Evolutionary conservation across 2,888 invertebrate genomes (phyloP).

Genomic region (Amiota communis): DNA sequence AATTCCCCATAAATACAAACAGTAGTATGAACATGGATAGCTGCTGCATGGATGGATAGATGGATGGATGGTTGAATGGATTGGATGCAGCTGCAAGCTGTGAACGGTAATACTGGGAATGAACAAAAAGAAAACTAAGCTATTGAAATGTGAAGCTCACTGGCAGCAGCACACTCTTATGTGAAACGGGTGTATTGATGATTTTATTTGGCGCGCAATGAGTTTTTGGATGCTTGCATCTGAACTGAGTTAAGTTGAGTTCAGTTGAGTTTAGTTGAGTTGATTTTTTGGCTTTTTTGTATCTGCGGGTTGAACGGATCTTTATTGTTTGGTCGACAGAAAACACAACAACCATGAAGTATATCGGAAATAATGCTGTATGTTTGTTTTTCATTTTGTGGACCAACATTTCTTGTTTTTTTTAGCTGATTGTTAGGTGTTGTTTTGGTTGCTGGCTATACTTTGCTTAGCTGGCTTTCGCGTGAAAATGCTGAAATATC

Average conservation of each 20-base stretch:
- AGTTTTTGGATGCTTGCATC: slow-evolving; percentile 13
- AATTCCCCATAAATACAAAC: too few species aligned
- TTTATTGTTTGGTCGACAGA: slow-evolving; percentile 23
- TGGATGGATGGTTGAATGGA: too few species aligned
- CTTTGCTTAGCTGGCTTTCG: slow-evolving; percentile 2
- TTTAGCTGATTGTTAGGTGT: neutral
- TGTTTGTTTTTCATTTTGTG: neutral
- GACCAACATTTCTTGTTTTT: neutral
- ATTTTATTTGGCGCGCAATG: slow-evolving; percentile 27
- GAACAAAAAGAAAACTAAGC: too few species aligned
- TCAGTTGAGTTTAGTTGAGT: neutral
- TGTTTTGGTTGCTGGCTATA: neutral
- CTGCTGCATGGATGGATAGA: too few species aligned
- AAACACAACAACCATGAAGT: slow-evolving; percentile 3
- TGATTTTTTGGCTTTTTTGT: neutral
- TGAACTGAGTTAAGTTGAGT: too few species aligned
- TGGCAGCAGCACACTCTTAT: too few species aligned
- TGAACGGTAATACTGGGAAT: too few species aligned
- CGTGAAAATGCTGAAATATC: slow-evolving; percentile 19
- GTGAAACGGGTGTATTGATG: neutral
- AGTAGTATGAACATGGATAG: too few species aligned
- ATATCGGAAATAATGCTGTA: slow-evolving; percentile 5
- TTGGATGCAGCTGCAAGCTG: too few species aligned
- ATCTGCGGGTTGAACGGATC: neutral
- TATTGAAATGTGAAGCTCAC: too few species aligned